phyloP scores from a whole-genome alignment of 2,797 vertebrate species.

The Helostoma temminkii region DNA sequence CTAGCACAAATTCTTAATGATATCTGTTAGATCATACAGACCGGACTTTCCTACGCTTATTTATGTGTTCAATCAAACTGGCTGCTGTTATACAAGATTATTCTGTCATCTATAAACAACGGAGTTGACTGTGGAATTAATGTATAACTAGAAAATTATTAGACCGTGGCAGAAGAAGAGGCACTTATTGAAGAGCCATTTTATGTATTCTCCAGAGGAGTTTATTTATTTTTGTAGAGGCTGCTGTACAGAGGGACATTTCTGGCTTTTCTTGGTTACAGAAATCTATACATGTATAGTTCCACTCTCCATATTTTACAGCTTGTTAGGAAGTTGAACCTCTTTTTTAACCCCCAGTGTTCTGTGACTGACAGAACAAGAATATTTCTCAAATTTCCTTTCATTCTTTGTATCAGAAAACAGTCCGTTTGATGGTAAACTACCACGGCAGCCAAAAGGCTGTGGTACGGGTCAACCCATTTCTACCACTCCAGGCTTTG shows the following conservation, averaged over 20 bases:
- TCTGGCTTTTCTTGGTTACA: too few species aligned
- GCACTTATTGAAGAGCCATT: not conserved
- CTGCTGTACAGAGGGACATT: too few species aligned
- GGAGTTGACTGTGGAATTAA: not conserved
- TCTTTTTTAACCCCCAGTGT: too few species aligned
- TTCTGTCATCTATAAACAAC: not conserved
- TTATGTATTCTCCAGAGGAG: conserved; percentile 10
- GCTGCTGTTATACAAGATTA: not conserved
- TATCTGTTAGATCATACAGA: too few species aligned
- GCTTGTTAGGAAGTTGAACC: too few species aligned
- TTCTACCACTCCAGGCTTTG: conserved; percentile 87
- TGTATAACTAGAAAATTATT: not conserved
- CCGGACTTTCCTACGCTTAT: too few species aligned
- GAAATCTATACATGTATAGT: too few species aligned
- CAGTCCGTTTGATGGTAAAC: conserved; percentile 94
- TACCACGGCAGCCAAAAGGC: conserved; percentile 94
- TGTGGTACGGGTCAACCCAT: conserved; percentile 93
- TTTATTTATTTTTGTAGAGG: too few species aligned
- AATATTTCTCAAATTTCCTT: not conserved
- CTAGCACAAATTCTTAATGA: too few species aligned
- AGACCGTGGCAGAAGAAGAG: conserved; percentile 2
- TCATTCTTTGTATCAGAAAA: conserved; percentile 85
- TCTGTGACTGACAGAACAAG: conserved; percentile 1
- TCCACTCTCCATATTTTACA: too few species aligned
- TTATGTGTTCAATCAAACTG: too few species aligned